These are phyloP conservation scores for Drosophila anceps DNA, from an alignment of 2,888 invertebrate species.

Conservation along the genomic window DNA sequence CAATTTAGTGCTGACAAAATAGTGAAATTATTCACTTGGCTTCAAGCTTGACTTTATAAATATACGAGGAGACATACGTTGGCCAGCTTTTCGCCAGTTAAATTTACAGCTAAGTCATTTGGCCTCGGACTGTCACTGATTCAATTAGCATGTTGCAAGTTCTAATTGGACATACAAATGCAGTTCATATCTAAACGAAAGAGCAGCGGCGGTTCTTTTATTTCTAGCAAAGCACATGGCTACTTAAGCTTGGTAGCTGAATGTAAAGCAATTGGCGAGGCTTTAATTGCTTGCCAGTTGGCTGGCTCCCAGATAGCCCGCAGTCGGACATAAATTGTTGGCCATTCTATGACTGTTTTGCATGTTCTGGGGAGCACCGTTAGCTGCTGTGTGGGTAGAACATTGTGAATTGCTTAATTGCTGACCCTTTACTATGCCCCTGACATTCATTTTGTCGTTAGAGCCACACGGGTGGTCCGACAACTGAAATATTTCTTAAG, in stretches of 20 bases:
- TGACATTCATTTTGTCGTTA: constrained; percentile 74
- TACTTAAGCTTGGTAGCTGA: constrained; percentile 5
- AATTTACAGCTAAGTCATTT: constrained; percentile 20
- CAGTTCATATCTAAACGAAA: constrained; percentile 32
- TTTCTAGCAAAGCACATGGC: constrained; percentile 44
- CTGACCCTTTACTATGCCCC: constrained; percentile 63
- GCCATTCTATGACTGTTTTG: constrained; percentile 54
- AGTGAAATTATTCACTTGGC: constrained; percentile 26
- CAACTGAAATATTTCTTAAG: constrained; percentile 51
- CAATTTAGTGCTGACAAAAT: constrained; percentile 13
- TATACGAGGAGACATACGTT: constrained; percentile 6
- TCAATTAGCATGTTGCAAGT: constrained; percentile 40
- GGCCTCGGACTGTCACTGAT: constrained; percentile 17
- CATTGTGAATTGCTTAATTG: constrained; percentile 41
- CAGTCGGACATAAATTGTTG: constrained; percentile 61
- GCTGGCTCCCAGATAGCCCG: constrained; percentile 56
- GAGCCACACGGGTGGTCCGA: constrained; percentile 63
- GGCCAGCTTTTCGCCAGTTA: constrained; percentile 29
- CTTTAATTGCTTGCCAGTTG: constrained; percentile 59
- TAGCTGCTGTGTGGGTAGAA: constrained; percentile 44
- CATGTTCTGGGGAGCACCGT: constrained; percentile 49
- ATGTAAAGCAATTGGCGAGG: constrained; percentile 23
- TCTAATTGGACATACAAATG: constrained; percentile 37
- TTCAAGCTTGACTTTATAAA: not conserved
- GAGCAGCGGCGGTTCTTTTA: constrained; percentile 38